These are phyloP conservation scores for Cyrtonyx montezumae DNA, from an alignment of 2,113 vertebrate genomes.

Conservation along the genomic window DNA sequence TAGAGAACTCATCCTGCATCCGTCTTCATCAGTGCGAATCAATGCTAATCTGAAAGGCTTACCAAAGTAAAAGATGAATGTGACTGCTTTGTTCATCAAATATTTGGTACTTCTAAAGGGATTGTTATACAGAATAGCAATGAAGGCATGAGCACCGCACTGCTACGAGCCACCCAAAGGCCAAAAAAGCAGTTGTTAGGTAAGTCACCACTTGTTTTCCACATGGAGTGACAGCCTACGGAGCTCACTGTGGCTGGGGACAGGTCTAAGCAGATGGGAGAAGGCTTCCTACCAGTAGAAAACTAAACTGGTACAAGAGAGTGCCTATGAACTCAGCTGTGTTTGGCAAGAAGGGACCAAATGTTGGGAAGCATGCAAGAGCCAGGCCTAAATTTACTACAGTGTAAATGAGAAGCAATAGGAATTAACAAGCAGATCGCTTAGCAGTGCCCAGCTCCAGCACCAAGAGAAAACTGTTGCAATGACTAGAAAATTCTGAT, in stretches of 20 bases:
- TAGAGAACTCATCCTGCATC: conserved; percentile 30
- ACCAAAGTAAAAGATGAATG: background rate
- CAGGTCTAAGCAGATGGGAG: background rate
- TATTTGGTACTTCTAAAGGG: conserved; percentile 46
- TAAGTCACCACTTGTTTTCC: conserved; percentile 42
- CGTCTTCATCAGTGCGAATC: conserved; percentile 56
- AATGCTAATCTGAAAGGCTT: conserved; percentile 53
- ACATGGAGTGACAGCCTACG: background rate
- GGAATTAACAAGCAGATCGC: background rate
- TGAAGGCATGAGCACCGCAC: conserved; percentile 19
- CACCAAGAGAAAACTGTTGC: background rate
- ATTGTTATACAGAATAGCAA: conserved; percentile 44
- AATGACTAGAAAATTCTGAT: background rate
- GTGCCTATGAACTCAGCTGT: rapidly evolving
- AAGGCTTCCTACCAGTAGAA: background rate
- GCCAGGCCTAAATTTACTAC: background rate
- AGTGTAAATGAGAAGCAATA: background rate
- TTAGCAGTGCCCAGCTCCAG: background rate
- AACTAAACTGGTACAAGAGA: background rate
- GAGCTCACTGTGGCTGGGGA: background rate
- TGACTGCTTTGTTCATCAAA: conserved; percentile 62
- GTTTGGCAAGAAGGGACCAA: background rate
- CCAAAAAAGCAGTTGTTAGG: background rate
- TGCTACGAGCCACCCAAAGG: background rate
- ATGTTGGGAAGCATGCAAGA: background rate